phyloP scores from a whole-genome alignment of 1,140 invertebrate species.

The Drosophila biarmipes region DNA sequence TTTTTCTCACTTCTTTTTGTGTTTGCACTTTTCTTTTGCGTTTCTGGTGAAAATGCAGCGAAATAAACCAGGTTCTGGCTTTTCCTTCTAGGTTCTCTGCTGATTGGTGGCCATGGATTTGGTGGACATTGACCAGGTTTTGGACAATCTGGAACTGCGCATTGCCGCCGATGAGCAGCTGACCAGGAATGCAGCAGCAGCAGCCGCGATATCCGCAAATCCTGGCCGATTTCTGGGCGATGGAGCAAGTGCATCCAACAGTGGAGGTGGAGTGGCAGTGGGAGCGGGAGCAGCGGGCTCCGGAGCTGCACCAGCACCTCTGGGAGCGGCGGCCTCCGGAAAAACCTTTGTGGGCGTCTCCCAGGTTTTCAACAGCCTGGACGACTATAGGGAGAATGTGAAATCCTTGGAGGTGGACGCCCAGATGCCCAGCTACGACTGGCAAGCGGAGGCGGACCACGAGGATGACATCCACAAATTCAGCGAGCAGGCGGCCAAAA shows the following conservation, averaged over 20 bases:
- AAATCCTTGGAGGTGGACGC: constrained; percentile 67
- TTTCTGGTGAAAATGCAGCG: constrained; percentile 30
- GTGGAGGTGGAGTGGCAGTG: background rate
- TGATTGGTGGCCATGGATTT: constrained; percentile 73
- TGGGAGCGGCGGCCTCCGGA: constrained; percentile 7
- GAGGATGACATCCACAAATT: constrained; percentile 73
- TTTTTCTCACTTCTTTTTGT: constrained; percentile 15
- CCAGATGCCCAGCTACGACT: constrained; percentile 52
- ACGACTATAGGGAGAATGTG: constrained; percentile 87
- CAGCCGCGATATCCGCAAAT: constrained; percentile 76
- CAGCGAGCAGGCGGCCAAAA: constrained; percentile 53
- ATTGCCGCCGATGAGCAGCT: constrained; percentile 65
- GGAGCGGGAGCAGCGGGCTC: constrained; percentile 21
- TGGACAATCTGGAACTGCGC: constrained; percentile 91
- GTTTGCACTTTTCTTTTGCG: constrained; percentile 30
- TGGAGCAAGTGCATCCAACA: constrained; percentile 35
- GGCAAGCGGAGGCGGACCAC: constrained; percentile 21
- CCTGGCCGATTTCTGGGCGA: constrained; percentile 47
- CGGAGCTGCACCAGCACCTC: constrained; percentile 6
- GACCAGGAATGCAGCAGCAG: constrained; percentile 53
- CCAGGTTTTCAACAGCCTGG: constrained; percentile 88
- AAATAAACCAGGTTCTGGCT: constrained; percentile 13
- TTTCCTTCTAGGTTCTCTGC: constrained; percentile 37
- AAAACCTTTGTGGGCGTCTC: constrained; percentile 80
- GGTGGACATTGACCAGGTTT: constrained; percentile 93